Percentiles rank a stretch among this genome's conserved stretches.
Conservation (phyloP, 2,113 vertebrate species). For the Sterrhoptilus dennistouni region DNA sequence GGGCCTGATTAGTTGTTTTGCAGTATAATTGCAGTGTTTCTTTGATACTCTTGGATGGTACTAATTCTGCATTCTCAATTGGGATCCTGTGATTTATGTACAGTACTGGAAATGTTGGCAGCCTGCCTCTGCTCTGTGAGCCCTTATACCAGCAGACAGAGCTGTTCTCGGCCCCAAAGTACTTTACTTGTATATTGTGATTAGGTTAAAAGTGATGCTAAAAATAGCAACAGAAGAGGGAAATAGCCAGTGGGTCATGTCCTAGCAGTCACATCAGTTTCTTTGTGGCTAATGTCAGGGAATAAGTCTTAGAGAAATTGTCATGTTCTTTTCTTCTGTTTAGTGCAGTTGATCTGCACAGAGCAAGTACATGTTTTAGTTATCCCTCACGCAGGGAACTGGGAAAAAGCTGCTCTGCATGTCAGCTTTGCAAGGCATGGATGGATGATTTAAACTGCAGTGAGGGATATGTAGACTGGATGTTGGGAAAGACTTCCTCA, state of each 20-base stretch:
- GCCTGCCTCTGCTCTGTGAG: background rate
- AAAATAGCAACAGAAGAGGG: background rate
- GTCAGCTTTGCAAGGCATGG: background rate
- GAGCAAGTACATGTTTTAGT: background rate
- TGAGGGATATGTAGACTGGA: background rate
- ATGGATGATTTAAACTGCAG: background rate
- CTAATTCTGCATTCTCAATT: background rate
- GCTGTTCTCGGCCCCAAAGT: background rate
- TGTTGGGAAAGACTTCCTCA: background rate
- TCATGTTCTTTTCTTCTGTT: background rate
- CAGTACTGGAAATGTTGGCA: background rate
- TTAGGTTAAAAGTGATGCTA: background rate
- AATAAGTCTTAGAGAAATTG: background rate
- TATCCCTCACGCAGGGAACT: background rate
- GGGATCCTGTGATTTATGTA: background rate
- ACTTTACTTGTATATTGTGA: background rate
- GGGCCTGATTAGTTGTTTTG: background rate
- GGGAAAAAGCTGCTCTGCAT: background rate
- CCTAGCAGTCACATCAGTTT: background rate
- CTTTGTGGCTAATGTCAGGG: background rate
- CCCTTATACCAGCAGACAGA: background rate
- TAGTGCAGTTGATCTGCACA: background rate
- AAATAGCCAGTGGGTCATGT: background rate
- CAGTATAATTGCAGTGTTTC: background rate
- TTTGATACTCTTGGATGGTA: background rate